Percentiles rank a stretch among this genome's conserved stretches.
Conservation (phyloP, 2,888 invertebrate species). For the Heliconius ethilla region DNA sequence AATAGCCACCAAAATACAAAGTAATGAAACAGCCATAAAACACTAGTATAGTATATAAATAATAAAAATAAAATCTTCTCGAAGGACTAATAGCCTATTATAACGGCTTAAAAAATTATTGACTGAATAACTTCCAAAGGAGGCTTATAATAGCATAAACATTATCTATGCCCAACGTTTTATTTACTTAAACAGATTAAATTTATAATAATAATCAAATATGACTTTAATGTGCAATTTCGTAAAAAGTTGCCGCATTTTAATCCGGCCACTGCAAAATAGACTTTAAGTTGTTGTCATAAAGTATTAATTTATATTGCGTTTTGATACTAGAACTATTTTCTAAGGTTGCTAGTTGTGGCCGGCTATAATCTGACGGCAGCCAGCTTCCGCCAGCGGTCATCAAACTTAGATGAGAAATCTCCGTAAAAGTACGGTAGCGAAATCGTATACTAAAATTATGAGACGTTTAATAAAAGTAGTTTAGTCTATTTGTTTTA, state of each 20-base stretch:
- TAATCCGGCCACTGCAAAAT: conserved; percentile 30
- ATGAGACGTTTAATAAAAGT: conserved; percentile 27
- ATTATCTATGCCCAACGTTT: conserved; percentile 4
- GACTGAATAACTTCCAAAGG: neutral
- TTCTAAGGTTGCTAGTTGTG: conserved; percentile 43
- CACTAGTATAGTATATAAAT: neutral
- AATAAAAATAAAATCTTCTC: neutral
- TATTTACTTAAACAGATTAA: conserved; percentile 41
- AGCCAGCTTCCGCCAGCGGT: conserved; percentile 53
- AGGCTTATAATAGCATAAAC: neutral
- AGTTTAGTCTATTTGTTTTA: conserved; percentile 22
- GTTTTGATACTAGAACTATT: conserved; percentile 42
- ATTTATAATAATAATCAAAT: conserved; percentile 48
- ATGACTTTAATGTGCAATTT: conserved; percentile 52
- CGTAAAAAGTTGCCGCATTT: conserved; percentile 45
- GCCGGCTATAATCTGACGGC: conserved; percentile 47
- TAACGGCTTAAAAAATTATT: neutral
- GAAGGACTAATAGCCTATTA: neutral
- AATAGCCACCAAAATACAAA: too few species aligned
- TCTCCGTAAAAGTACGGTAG: conserved; percentile 28
- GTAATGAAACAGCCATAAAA: too few species aligned
- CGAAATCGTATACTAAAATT: conserved; percentile 29
- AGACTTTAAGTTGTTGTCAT: conserved; percentile 27
- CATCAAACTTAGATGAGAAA: conserved; percentile 51
- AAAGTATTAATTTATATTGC: conserved; percentile 38